Base-by-base conservation (phyloP, 2,113 vertebrate species). In the Diadophis punctatus region DNA sequence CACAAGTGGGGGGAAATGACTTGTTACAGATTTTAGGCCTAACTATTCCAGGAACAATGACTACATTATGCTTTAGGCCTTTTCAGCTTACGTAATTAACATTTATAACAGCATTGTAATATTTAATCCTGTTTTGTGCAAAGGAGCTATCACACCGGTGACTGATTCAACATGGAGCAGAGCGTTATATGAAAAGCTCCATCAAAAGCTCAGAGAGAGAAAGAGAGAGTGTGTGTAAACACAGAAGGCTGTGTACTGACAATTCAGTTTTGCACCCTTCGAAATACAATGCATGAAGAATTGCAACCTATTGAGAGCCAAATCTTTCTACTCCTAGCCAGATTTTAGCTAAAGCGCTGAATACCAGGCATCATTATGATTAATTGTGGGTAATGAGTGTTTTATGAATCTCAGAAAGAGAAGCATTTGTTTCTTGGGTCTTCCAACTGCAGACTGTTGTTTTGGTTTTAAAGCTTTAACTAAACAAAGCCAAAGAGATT, bases 351-450 rank as follows among this genome's bases (percentile, higher is more conserved):
- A 95, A 95, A 93, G 94, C 96, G 89, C 91, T 97, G 97, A 98
- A 97, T 97, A 89, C 94, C 93, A 93, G 22, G 51, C 96, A 97
- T 98, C 97, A 97, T 97, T 95, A 96, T 98, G 98, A 97, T 98
- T 97, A 98, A 98, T 98, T 98, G 96, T 96, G 96, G 96, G 97
- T 97, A 98, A 97, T 97, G 97, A 97, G 96, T 96, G 96, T 96
- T 98, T 98, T 97, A 97, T 94, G 97, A 97, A 96, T 95, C 94
- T 95, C 96, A 96, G 97, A 97, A 98, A 96, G 95, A 97, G 96
- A 96, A 97, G 94, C 95, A 48, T 97, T 97, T 97, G 96, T 97
- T 97, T 97, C 97, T 96, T 94, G 94, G 93, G 91, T 96, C 87
- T 95, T 97, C 90, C 94, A 96, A 90, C 96, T 93, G 95, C 74